Evolutionary conservation across 2,888 invertebrate genomes (phyloP).

Genomic region (Agonopterix subpropinquella): DNA sequence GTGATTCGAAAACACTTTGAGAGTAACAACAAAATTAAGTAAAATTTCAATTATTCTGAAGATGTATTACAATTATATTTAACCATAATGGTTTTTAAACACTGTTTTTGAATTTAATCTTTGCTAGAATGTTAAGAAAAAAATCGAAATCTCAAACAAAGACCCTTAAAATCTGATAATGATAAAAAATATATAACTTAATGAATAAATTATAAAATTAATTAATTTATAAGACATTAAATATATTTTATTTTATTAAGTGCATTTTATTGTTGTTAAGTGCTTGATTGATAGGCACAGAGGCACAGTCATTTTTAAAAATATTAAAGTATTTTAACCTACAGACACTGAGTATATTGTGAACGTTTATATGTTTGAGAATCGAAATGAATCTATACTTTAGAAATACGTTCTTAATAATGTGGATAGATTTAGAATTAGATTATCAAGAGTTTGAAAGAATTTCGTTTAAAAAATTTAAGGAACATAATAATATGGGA

Average conservation of each 20-base stretch:
- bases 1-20: neutral
- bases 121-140: too few relatives aligned
- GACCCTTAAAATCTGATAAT: neutral
- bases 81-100: too few relatives aligned
- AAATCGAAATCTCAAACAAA: neutral
- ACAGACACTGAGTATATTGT: neutral
- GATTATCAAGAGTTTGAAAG: too few relatives aligned
- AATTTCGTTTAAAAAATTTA: too few relatives aligned
- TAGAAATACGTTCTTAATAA: too few relatives aligned
- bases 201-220: neutral
- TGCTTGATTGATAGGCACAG: slow-evolving; percentile 66
- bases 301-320: slow-evolving; percentile 55
- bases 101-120: too few relatives aligned
- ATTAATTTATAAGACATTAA: neutral
- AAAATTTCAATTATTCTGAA: too few relatives aligned
- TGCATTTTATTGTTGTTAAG: slow-evolving; percentile 53
- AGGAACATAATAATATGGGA: too few relatives aligned
- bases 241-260: slow-evolving; percentile 15
- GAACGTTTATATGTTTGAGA: neutral
- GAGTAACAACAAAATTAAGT: neutral
- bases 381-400: too few relatives aligned
- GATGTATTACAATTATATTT: too few relatives aligned
- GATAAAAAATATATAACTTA: neutral
- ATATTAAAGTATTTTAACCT: slow-evolving; percentile 3
- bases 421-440: too few relatives aligned